Base-by-base conservation (phyloP, 2,888 invertebrate species). In the Eupithecia pulchellata region DNA sequence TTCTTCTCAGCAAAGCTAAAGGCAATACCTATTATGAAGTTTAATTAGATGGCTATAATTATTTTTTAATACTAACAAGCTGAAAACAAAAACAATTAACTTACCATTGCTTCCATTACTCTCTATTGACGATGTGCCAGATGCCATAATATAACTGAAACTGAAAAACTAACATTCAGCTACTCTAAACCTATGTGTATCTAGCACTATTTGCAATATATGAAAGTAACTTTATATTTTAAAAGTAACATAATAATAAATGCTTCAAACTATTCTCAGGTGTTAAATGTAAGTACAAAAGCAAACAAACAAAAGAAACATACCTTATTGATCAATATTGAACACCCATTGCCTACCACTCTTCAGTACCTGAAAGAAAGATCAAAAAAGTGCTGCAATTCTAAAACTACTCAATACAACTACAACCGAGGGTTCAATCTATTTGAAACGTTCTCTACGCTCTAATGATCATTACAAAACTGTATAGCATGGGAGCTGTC, bases 81-180 rank as follows among this genome's bases (percentile, higher is more conserved):
- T 57, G 2, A 27, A 17, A 29, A 55, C 25, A 25, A 17, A 47
- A 34, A 62, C 47, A 52, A 66, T 52, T 4, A 55, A 68, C 95
- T 94, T 89, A 96, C 97, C 97, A 94, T 96, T 96, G 90, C 96
- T 97, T 87, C 96, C 96, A 90, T 96, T 96, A 89, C 97, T 97
- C 89, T 97, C 97, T 93, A 97, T 93, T 81, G 97, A 97, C 85
- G 97, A 96, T 88, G 96, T 96, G 83, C 96, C 97, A 88, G 97
- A 97, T 95, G 97, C 97, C 97, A 97, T 97, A 90, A 90, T 93
- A 91, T 88, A 81, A 84, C 91, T 91, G 89, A 81, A 92, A 91
- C 79, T 76, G 72, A 76, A 78, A 68, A 68, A 69, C 39, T 34
- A 72, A 67, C 57, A 67, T 68, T 66, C 58, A 69, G 52, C 68